These are phyloP conservation scores for Penaeus japonicus DNA, from an alignment of 1,140 invertebrate genomes.

Conservation along the genomic window DNA sequence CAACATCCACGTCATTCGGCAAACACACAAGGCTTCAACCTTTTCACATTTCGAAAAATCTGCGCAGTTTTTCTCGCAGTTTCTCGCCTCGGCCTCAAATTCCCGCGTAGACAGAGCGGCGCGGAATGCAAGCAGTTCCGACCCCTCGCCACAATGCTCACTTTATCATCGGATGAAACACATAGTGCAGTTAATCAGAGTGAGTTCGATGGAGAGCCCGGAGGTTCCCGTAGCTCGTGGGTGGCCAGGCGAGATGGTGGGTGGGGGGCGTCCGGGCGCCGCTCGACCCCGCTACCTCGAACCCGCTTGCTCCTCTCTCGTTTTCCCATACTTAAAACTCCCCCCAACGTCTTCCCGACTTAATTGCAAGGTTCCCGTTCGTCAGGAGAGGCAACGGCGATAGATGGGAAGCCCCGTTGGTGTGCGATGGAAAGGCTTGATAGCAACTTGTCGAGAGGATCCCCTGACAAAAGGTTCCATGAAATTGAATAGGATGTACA, in stretches of 20 bases:
- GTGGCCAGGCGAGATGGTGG: not conserved
- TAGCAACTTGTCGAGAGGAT: too few relatives aligned
- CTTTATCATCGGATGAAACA: too few relatives aligned
- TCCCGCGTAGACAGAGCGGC: too few relatives aligned
- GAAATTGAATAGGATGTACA: constrained; percentile 37
- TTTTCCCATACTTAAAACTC: not conserved
- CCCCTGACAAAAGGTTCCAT: constrained; percentile 37
- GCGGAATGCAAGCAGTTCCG: too few relatives aligned
- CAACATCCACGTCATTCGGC: too few relatives aligned
- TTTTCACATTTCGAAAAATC: too few relatives aligned
- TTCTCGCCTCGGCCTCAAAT: too few relatives aligned
- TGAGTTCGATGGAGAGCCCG: too few relatives aligned
- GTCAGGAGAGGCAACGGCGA: not conserved
- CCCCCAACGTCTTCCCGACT: not conserved
- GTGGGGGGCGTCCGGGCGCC: not conserved
- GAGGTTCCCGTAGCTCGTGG: not conserved
- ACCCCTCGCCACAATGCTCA: too few relatives aligned
- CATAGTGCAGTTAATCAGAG: too few relatives aligned
- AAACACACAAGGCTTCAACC: too few relatives aligned
- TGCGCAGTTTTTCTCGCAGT: too few relatives aligned
- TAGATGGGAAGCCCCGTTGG: not conserved
- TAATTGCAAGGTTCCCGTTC: not conserved
- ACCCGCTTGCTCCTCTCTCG: not conserved
- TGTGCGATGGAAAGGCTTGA: not conserved
- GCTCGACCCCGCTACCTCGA: not conserved